These are phyloP conservation scores for Formica exsecta DNA, from an alignment of 1,140 invertebrate genomes.

Conservation along the genomic window DNA sequence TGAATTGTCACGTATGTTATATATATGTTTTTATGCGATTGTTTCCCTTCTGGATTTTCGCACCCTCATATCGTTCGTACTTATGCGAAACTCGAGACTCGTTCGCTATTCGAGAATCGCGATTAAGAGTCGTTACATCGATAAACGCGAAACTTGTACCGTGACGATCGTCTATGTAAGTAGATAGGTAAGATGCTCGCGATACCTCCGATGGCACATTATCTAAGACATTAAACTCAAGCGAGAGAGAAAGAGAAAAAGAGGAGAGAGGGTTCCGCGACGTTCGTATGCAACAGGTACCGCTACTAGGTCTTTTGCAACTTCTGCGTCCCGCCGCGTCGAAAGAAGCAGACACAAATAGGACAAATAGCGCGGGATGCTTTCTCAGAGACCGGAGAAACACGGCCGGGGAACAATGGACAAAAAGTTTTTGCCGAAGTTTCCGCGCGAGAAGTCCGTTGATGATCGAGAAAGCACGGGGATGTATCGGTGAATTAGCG, in stretches of 20 bases:
- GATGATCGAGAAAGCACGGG: not conserved
- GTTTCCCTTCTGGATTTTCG: not conserved
- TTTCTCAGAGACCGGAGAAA: slow-evolving; percentile 50
- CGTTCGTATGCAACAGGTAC: slow-evolving; percentile 75
- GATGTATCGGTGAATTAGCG: slow-evolving; percentile 39
- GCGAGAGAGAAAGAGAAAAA: slow-evolving; percentile 38
- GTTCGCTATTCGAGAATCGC: slow-evolving; percentile 2
- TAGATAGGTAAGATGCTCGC: slow-evolving; percentile 29
- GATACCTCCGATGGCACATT: slow-evolving; percentile 60
- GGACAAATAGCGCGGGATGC: slow-evolving; percentile 60
- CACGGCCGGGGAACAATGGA: slow-evolving; percentile 71
- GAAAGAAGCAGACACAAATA: slow-evolving; percentile 75
- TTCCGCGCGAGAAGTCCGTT: slow-evolving; percentile 11
- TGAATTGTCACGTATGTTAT: not conserved
- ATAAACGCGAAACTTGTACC: slow-evolving; percentile 29
- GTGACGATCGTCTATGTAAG: slow-evolving; percentile 18
- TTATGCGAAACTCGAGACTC: not conserved
- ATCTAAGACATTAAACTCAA: slow-evolving; percentile 75
- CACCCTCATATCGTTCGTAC: not conserved
- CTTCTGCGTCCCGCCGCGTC: slow-evolving; percentile 65
- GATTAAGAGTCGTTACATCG: slow-evolving; percentile 16
- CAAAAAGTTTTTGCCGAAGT: slow-evolving; percentile 74
- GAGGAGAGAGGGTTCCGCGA: slow-evolving; percentile 30
- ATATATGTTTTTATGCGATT: slow-evolving; percentile 5
- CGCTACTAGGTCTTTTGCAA: slow-evolving; percentile 69